These are phyloP conservation scores for Bedellia somnulentella DNA, from an alignment of 2,888 invertebrate species.

Conservation along the genomic window DNA sequence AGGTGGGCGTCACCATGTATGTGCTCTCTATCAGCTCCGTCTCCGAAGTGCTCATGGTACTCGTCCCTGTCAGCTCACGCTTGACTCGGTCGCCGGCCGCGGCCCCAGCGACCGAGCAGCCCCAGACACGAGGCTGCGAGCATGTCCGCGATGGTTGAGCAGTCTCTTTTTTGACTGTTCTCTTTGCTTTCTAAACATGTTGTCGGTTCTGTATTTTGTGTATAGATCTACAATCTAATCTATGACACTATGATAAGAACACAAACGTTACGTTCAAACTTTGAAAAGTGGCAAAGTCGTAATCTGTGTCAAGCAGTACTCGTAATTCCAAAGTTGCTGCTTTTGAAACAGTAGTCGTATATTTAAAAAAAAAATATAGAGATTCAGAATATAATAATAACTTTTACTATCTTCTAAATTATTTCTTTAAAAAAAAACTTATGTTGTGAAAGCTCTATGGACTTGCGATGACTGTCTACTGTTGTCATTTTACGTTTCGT, in stretches of 20 bases:
- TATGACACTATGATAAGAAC: constrained; percentile 45
- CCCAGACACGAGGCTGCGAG: constrained; percentile 60
- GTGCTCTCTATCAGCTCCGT: constrained; percentile 98
- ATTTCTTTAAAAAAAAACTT: no score
- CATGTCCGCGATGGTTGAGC: constrained; percentile 55
- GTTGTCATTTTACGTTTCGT: constrained; percentile 51
- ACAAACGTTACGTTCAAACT: constrained; percentile 35
- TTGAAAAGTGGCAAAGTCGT: constrained; percentile 31
- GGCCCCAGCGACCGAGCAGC: constrained; percentile 53
- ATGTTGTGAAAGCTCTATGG: constrained; percentile 41
- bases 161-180: constrained; percentile 46
- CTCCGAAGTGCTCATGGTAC: constrained; percentile 98
- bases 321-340: constrained; percentile 54
- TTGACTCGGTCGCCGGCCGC: constrained; percentile 44
- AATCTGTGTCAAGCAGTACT: constrained; percentile 53
- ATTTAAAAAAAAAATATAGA: no score
- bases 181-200: constrained; percentile 55
- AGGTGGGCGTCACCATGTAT: constrained; percentile 97
- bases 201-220: constrained; percentile 9
- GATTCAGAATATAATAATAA: no score
- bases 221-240: no score
- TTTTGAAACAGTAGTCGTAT: constrained; percentile 21
- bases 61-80: constrained; percentile 54
- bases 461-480: constrained; percentile 55
- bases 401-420: no score